Evolutionary conservation across 2,797 vertebrate genomes (phyloP), one percentile per base, ranked within the genome.

Genomic region (Crax fasciolata): DNA sequence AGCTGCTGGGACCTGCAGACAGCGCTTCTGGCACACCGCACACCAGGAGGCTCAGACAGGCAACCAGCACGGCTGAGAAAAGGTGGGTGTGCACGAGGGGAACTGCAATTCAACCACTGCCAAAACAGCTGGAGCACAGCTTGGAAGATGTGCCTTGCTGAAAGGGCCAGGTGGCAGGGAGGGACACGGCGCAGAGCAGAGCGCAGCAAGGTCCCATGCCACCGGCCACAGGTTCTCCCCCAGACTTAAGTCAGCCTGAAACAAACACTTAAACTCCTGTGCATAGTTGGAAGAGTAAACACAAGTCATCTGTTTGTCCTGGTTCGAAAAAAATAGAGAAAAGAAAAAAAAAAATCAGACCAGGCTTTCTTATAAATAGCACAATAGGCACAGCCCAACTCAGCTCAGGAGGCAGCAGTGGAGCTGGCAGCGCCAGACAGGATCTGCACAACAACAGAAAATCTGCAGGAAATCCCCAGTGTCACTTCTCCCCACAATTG

Each of bases 401-500:
- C 46, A 61, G 55, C 39, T 38, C 85, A 71, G 76, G 72, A 66
- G 91, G 71, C 32, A 77, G 73, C 58, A 84, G 82, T 62, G 79
- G 89, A 81, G 70, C 78, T 96, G 89, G 90, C 78, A 91, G 82
- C n/a, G 18, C 72, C 12, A 59, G 62, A 84, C 90, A 96, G 93
- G 91, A 95, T 95, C 90, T 95, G 52, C 68, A 85, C 61, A 93
- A 91, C 71, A 94, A 80, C 38, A 46, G 57, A 49, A 61, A 92
- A 84, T 61, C 8, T 6, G 10, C 95, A 96, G 92, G 94, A 94
- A 93, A 89, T 94, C 88, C 63, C 54, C 86, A 91, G 77, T 95
- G 86, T 90, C 75, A 85, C 62, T 92, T 90, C 78, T 96, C 66
- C 72, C 66, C 70, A 87, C 82, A 74, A 82, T 8, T 84, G 87